Base-by-base conservation (phyloP, 2,797 vertebrate genomes). In the Ibycter americanus region DNA sequence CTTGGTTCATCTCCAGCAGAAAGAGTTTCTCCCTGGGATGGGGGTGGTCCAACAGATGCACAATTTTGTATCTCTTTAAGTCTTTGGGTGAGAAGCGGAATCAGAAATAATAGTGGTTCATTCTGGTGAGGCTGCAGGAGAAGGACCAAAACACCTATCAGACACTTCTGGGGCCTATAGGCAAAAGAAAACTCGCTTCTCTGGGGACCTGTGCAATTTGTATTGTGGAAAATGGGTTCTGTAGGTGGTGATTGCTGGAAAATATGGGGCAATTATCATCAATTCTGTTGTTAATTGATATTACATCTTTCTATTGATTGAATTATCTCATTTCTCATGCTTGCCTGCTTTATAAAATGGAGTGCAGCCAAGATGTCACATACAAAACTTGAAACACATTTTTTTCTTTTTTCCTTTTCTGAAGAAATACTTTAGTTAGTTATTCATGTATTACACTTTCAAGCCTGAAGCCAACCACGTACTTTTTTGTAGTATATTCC, bases 301-400 rank as follows among this genome's bases (percentile, higher is more conserved):
- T 21, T 78, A 32, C 54, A 61, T 15, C 62, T 80, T 80, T 80
- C 25, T 63, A 0, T 49, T 86, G 87, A 34, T 83, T 46, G 27
- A 25, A 36, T 70, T 9, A 29, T 58, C 23, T 65, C 40, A 49
- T 74, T 86, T 7, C 32, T 93, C 1, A 1, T 3, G 1, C 32
- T 58, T 83, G 17, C 65, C 18, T 67, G 29, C 61, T 71, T 89
- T 67, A 20, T 65, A 14, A 83, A 90, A 34, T 40, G 32, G 13
- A 52, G 65, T 58, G 80, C 36, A 76, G 46, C 54, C 78, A 91
- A 65, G 66, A 55, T 36, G 52, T 87, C 38, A 59, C 31, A 38
- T 26, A 32, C 12, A 1, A 10, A 77, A 26, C 44, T 73, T 71
- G 36, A 68, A 78, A n/a, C 19, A 5, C 0, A 0, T 36, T 55